These are phyloP conservation scores for Drosophila guanche DNA, from an alignment of 1,140 invertebrate species.

Conservation along the genomic window DNA sequence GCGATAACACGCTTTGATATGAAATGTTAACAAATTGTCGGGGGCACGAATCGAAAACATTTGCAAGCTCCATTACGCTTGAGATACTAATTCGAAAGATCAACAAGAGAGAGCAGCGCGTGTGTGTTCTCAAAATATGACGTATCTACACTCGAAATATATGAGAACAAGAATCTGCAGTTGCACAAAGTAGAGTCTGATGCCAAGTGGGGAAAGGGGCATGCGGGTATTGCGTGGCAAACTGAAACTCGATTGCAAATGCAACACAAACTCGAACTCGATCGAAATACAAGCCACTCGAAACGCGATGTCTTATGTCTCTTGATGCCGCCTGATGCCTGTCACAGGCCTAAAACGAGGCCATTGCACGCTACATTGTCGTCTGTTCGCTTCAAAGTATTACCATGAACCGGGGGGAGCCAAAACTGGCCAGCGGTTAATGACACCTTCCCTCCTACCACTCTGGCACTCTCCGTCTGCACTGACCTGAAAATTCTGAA, in stretches of 20 bases:
- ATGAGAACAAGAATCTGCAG: conserved; percentile 36
- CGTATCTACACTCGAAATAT: background rate
- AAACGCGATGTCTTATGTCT: background rate
- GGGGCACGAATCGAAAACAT: conserved; percentile 36
- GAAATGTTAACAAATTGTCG: conserved; percentile 3
- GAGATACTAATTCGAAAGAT: conserved; percentile 38
- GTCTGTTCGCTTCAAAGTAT: conserved; percentile 36
- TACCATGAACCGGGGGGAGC: conserved; percentile 35
- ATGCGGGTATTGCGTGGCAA: conserved; percentile 9
- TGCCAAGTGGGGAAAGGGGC: background rate
- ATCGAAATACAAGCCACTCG: conserved; percentile 37
- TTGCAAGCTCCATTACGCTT: conserved; percentile 24
- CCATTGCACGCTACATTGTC: conserved; percentile 48
- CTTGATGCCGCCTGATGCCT: conserved; percentile 45
- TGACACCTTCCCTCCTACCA: conserved; percentile 26
- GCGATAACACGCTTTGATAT: too few relatives aligned
- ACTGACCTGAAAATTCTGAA: conserved; percentile 33
- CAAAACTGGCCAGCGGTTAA: conserved; percentile 42
- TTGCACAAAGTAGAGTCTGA: conserved; percentile 1
- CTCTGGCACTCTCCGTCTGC: conserved; percentile 1
- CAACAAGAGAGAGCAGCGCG: conserved; percentile 19
- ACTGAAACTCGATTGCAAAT: conserved; percentile 33
- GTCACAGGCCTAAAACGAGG: conserved; percentile 50
- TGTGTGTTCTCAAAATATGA: conserved; percentile 22
- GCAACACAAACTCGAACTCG: conserved; percentile 24